Evolutionary conservation across 2,797 vertebrate species (phyloP).

Genomic region (Champsocephalus gunnari): DNA sequence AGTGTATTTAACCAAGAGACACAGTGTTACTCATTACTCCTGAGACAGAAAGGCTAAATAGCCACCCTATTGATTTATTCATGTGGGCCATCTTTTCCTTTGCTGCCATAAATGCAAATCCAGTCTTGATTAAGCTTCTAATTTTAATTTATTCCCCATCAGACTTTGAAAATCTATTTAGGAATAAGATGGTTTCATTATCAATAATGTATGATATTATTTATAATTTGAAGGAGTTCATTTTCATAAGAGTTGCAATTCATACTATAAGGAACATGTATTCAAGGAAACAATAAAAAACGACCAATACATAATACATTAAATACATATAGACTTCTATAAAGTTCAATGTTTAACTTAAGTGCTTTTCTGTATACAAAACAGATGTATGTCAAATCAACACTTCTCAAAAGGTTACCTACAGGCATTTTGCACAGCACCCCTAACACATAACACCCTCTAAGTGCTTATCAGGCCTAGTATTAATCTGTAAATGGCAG

Average conservation of each 20-base stretch:
- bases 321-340: neutral
- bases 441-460: conserved; percentile 38
- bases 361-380: neutral
- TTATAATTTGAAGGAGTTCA: conserved; percentile 15
- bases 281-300: neutral
- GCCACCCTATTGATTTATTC: conserved; percentile 89
- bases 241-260: conserved; percentile 11
- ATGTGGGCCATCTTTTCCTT: conserved; percentile 85
- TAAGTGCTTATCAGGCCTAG: conserved; percentile 1
- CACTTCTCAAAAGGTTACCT: conserved; percentile 5
- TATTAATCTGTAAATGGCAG: conserved; percentile 21
- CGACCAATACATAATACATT: too few relatives aligned
- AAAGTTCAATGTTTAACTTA: neutral
- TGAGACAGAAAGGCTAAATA: conserved; percentile 76
- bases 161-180: conserved; percentile 90
- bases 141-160: conserved; percentile 88
- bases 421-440: conserved; percentile 51
- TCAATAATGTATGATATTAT: conserved; percentile 78
- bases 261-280: neutral
- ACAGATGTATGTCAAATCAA: neutral
- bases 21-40: conserved; percentile 66
- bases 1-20: conserved; percentile 57
- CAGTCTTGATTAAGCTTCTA: conserved; percentile 89
- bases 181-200: conserved; percentile 90
- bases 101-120: conserved; percentile 88